phyloP scores from a whole-genome alignment of 2,888 invertebrate species.

The Phasia obesa region DNA sequence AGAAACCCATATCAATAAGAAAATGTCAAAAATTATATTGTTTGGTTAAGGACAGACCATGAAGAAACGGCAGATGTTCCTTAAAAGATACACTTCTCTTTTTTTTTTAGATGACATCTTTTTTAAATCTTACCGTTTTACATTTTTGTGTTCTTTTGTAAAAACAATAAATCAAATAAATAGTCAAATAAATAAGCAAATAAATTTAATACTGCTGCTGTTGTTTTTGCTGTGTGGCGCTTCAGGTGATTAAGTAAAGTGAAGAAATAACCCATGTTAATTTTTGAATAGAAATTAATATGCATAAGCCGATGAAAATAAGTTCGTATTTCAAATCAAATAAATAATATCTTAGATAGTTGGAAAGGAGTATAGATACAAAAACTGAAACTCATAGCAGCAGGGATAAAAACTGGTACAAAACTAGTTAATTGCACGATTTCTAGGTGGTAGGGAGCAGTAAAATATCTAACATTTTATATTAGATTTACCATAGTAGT shows the following conservation, averaged over 20 bases:
- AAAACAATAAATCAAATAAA: slow-evolving; percentile 62
- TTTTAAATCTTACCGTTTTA: not conserved
- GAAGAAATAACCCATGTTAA: slow-evolving; percentile 66
- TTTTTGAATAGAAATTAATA: slow-evolving; percentile 46
- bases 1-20: slow-evolving; percentile 59
- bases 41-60: slow-evolving; percentile 40
- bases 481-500: too few relatives aligned
- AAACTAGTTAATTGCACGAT: too few relatives aligned
- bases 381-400: too few relatives aligned
- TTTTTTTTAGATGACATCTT: not conserved
- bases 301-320: not conserved
- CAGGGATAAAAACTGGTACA: too few relatives aligned
- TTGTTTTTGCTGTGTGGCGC: not conserved
- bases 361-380: slow-evolving; percentile 36
- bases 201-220: slow-evolving; percentile 8
- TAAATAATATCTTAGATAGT: slow-evolving; percentile 64
- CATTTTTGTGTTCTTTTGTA: slow-evolving; percentile 14
- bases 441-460: too few relatives aligned
- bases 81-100: not conserved
- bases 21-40: slow-evolving; percentile 59
- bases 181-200: slow-evolving; percentile 32
- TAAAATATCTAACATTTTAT: too few relatives aligned
- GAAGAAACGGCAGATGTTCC: too few relatives aligned
- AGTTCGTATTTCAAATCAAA: slow-evolving; percentile 49
- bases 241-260: slow-evolving; percentile 64